Evolutionary conservation across 30 jellyfish, hydroid and myxozoan genomes (phyloP), one percentile per base, ranked within the genome.

Genomic region (Hydra vulgaris): DNA sequence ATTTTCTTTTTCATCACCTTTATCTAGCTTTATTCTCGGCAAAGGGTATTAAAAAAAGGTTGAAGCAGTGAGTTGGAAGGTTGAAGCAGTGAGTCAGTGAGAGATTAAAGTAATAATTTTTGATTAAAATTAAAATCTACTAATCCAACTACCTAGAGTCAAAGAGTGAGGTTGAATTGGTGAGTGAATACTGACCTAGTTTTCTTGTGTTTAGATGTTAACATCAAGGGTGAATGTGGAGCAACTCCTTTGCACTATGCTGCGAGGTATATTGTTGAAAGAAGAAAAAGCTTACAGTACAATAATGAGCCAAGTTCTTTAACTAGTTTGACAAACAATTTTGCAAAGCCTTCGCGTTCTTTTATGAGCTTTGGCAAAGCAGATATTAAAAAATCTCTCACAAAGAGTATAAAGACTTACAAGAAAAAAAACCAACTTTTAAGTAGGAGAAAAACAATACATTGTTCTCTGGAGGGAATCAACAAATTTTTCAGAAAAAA

Each of bases 211-310:
- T 19, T 68, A 89, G 97, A 84, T 79, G 89, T 89, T 25, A 85
- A 89, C 72, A 95, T 82, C 61, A 87, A 82, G 8, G 98, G 98
- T 7, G 98, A 91, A 66, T 84, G 86, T 70, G 95, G 95, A 20
- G 95, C 98, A 8, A 91, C 98, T 19, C 96, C 99, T 0, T 87
- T 93, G 18, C 99, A 93, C 53, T 86, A 84, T 75, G 99, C 99
- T 19, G 86, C 97, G 27, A 21, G 96, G 23, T 91, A 91, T 88
- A 72, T 89, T 23, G 74, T 52, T 22, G 74, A 77, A 79, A 66
- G 55, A 19, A 27, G 83, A 23, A 81, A 83, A 73, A 70, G 12
- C 12, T 40, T 12, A 3, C 61, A 40, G 12, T 12, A 3, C 61
- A 40, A 12, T 40, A 40, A 40, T 40, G 61, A 40, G 61, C 61